Percentiles rank a stretch among this genome's conserved stretches.
Conservation (phyloP, 1,140 invertebrate genomes). For the Drosophila baimaii region DNA sequence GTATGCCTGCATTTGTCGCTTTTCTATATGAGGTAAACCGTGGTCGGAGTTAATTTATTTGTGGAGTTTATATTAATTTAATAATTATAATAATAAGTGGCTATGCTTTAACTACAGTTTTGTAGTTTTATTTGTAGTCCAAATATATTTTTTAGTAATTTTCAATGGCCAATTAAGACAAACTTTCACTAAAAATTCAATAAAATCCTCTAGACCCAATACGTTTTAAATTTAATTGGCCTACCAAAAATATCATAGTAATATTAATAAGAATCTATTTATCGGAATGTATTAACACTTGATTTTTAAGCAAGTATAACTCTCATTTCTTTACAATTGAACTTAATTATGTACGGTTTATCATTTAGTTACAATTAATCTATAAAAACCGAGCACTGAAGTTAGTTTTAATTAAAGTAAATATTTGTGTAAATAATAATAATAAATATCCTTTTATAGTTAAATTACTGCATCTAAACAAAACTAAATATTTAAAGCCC, state of each 20-base stretch:
- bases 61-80: neutral
- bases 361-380: too few relatives aligned
- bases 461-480: neutral
- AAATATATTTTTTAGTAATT: too few relatives aligned
- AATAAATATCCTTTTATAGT: neutral
- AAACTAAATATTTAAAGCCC: neutral
- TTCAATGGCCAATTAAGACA: neutral
- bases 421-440: neutral
- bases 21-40: conserved; percentile 23
- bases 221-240: too few relatives aligned
- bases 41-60: neutral
- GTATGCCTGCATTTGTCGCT: conserved; percentile 22
- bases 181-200: neutral
- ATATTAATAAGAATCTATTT: neutral
- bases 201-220: neutral
- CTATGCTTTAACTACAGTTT: too few relatives aligned
- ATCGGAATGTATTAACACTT: too few relatives aligned
- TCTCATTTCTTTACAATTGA: neutral
- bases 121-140: neutral
- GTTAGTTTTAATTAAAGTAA: neutral
- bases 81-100: too few relatives aligned
- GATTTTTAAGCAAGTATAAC: neutral
- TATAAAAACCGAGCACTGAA: neutral
- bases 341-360: neutral
- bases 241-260: neutral